Base-by-base conservation (phyloP, 2,888 invertebrate genomes). In the Drosophila quinaria region DNA sequence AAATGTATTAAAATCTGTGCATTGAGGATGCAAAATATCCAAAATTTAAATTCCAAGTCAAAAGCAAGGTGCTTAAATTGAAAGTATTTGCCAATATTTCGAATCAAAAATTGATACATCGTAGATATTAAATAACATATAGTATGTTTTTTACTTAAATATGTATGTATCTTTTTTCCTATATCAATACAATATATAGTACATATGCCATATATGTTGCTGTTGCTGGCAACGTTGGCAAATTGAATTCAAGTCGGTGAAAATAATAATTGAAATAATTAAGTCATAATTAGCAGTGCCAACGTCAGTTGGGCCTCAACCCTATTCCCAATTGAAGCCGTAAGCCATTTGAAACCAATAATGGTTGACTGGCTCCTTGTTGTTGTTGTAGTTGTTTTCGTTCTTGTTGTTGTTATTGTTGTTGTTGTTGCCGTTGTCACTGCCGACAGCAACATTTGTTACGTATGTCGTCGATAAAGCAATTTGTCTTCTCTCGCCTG, bases 361-460 rank as follows among this genome's bases (percentile, higher is more conserved):
- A 86, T 84, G 86, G 72, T 73, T 67, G 75, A 66, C 69, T 69
- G 72, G 51, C 72, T 59, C 61, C 66, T 62, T 58, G 68, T 75
- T 77, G 80, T 76, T 41, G 71, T 74, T 1, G 47, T 61, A 54
- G 33, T 37, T n/a, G 31, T 47, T 47, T 15, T 15, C 15, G 47
- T 15, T 31, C 44, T 19, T 60, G 54, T 22, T 67, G 59, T 56
- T 70, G 61, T 19, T 49, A 46, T 10, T 67, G 65, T 2, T 67
- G 63, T 22, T 71, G 69, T n/a, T 61, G 77, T 67, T 73, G 84
- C 64, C 74, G 82, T 87, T 86, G 86, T 86, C 86, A 87, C 67
- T 87, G 86, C 88, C 83, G 87, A 90, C 87, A 90, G 89, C 87
- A 85, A 86, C 86, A 86, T 86, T 86, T 86, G 86, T 86, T 86